These are phyloP conservation scores for Orientallactaga bullata DNA, from an alignment of 2,113 vertebrate genomes.

Conservation along the genomic window DNA sequence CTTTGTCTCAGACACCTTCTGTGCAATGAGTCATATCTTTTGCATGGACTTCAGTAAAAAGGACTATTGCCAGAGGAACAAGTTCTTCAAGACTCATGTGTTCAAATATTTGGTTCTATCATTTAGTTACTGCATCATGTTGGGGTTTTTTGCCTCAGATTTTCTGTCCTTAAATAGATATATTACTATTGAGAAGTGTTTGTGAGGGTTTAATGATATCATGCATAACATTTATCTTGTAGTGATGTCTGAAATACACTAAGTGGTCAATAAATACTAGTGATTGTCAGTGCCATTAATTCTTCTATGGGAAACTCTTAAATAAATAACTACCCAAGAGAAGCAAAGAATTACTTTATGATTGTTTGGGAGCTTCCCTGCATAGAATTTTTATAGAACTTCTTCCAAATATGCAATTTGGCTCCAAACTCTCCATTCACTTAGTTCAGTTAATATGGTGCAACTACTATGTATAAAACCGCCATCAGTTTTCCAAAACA, in stretches of 20 bases:
- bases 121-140: background rate
- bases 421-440: background rate
- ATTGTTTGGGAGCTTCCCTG: background rate
- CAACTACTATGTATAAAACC: background rate
- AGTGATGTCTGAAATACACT: background rate
- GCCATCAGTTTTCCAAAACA: background rate
- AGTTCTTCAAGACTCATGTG: background rate
- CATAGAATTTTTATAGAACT: background rate
- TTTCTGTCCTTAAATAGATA: background rate
- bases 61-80: background rate
- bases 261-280: conserved; percentile 32
- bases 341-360: background rate
- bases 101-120: background rate
- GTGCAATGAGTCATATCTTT: background rate
- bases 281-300: background rate
- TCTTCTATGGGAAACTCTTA: background rate
- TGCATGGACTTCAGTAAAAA: background rate
- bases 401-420: background rate
- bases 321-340: background rate
- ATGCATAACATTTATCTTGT: background rate
- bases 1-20: background rate
- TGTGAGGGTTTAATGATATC: background rate
- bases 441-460: background rate
- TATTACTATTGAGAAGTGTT: background rate
- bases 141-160: background rate